Evolutionary conservation across 2,797 vertebrate species (phyloP).

Genomic region (Sebastes itinus): DNA sequence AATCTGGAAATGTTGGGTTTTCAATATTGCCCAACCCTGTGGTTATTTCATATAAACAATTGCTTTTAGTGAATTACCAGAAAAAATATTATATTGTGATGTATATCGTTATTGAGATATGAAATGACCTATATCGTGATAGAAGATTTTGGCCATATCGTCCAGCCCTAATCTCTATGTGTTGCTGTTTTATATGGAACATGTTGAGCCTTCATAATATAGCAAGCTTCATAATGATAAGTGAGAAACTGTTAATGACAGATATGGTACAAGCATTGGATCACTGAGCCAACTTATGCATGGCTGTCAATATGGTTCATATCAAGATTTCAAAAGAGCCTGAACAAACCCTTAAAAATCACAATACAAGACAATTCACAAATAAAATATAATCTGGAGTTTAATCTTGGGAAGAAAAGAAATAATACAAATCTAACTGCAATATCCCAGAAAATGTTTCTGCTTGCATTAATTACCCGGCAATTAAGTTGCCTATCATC

Average conservation of each 20-base stretch:
- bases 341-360: neutral
- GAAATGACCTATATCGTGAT: no score
- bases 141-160: no score
- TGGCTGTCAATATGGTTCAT: neutral
- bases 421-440: neutral
- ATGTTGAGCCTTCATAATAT: neutral
- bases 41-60: no score
- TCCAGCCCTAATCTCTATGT: no score
- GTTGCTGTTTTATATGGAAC: no score
- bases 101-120: no score
- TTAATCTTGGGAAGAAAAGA: neutral
- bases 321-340: neutral
- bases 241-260: neutral
- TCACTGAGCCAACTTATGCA: neutral
- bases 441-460: conserved; percentile 31
- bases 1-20: no score
- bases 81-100: no score
- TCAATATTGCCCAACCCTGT: no score
- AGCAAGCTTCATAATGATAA: neutral
- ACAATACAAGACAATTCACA: neutral
- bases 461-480: conserved; percentile 55
- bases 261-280: neutral
- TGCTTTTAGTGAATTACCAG: no score
- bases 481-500: conserved; percentile 76
- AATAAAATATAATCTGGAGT: conserved; percentile 1